These are phyloP conservation scores for Thaumatotibia leucotreta DNA, from an alignment of 1,140 invertebrate genomes.

Conservation along the genomic window DNA sequence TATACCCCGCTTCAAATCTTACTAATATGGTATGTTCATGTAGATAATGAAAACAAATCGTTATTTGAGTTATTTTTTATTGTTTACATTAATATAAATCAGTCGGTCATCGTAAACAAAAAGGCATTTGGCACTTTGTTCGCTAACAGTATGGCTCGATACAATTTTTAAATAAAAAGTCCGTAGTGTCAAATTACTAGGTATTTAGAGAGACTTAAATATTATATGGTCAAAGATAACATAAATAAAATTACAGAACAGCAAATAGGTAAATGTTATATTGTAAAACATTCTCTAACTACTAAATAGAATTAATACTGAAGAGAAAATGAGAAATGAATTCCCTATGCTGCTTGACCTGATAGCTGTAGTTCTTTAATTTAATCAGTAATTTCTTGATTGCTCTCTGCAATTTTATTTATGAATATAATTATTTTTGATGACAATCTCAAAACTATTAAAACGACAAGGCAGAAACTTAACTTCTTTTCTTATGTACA, in stretches of 20 bases:
- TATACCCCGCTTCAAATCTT: neutral
- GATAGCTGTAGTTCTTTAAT: no score
- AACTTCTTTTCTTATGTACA: slow-evolving; percentile 13
- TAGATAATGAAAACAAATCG: slow-evolving; percentile 26
- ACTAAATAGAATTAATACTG: no score
- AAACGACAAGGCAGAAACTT: slow-evolving; percentile 3
- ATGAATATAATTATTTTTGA: neutral
- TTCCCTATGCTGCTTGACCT: no score
- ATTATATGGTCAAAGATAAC: no score
- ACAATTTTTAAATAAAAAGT: neutral
- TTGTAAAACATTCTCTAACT: no score
- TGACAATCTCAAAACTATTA: neutral
- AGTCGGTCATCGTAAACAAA: slow-evolving; percentile 74
- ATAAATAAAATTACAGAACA: neutral
- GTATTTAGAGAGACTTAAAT: neutral
- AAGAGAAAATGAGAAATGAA: no score
- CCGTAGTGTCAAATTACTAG: neutral
- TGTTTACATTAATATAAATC: slow-evolving; percentile 63
- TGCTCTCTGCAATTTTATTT: neutral
- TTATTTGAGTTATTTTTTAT: slow-evolving; percentile 45
- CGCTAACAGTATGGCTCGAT: slow-evolving; percentile 67
- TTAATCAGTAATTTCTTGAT: no score
- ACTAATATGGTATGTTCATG: neutral
- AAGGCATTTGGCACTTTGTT: slow-evolving; percentile 76
- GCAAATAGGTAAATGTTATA: neutral